A percentile compares a stretch with the other conserved stretches of the same genome.
These are phyloP conservation scores for Schmidtea mediterranea DNA, from an alignment of 1,140 invertebrate species.

Conservation along the genomic window DNA sequence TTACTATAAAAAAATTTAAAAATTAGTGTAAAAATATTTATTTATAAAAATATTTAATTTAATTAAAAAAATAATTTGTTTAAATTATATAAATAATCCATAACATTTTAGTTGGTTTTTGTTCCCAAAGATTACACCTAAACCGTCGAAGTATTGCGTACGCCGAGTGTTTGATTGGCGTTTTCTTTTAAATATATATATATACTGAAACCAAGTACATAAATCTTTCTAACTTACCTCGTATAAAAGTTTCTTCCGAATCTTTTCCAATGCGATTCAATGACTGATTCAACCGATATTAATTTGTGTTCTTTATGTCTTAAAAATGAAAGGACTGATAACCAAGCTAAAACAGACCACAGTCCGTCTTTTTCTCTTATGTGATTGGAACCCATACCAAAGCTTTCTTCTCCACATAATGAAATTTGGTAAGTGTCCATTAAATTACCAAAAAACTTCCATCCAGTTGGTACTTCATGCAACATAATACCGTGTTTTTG, in stretches of 20 bases:
- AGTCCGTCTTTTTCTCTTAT: slow-evolving; percentile 86
- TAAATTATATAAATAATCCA: too few relatives aligned
- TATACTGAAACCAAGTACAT: too few relatives aligned
- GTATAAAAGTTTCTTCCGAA: slow-evolving; percentile 91
- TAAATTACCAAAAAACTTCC: slow-evolving; percentile 90
- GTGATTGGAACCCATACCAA: slow-evolving; percentile 47
- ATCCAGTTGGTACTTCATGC: slow-evolving; percentile 82
- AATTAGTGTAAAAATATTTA: too few relatives aligned
- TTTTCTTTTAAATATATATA: too few relatives aligned
- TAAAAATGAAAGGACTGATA: slow-evolving; percentile 41
- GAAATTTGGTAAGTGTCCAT: slow-evolving; percentile 80
- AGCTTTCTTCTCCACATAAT: slow-evolving; percentile 93
- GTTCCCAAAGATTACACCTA: too few relatives aligned
- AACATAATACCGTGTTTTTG: slow-evolving; percentile 38
- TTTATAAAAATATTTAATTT: too few relatives aligned
- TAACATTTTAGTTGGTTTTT: too few relatives aligned
- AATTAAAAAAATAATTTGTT: too few relatives aligned
- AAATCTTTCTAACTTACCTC: slow-evolving; percentile 40
- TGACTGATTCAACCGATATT: slow-evolving; percentile 46
- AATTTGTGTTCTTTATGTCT: slow-evolving; percentile 10
- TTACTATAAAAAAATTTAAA: too few relatives aligned
- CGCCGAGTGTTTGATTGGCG: too few relatives aligned
- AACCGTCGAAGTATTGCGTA: too few relatives aligned
- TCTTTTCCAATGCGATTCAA: slow-evolving; percentile 56
- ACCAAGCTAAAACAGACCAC: slow-evolving; percentile 84